Evolutionary conservation across 1,140 invertebrate genomes (phyloP).

Genomic region (Battus philenor): DNA sequence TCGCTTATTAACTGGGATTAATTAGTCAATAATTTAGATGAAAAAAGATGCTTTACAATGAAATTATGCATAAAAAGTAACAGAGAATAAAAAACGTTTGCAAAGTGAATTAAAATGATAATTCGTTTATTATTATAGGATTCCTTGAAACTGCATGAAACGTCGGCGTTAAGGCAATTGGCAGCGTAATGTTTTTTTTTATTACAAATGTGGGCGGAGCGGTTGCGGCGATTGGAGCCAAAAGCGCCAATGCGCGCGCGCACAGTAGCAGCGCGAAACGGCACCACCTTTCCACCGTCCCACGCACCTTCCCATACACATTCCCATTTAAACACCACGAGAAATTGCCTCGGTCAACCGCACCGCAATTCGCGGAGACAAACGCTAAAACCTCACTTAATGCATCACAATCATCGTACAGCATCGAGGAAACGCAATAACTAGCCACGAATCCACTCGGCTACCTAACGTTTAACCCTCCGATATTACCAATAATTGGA

Average conservation of each 20-base stretch:
- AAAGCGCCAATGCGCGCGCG: conserved; percentile 60
- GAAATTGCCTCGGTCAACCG: not conserved
- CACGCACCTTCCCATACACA: conserved; percentile 3
- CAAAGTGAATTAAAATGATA: too few relatives aligned
- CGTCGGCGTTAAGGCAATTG: conserved; percentile 6
- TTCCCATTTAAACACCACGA: conserved; percentile 1
- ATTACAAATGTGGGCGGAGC: conserved; percentile 38
- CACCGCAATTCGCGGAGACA: conserved; percentile 8
- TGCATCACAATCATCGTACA: conserved; percentile 9
- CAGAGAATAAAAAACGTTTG: too few relatives aligned
- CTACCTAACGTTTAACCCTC: conserved; percentile 67
- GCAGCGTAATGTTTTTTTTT: conserved; percentile 13
- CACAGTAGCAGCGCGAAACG: conserved; percentile 35
- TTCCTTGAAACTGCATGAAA: conserved; percentile 11
- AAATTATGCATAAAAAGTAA: too few relatives aligned
- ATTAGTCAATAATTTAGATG: too few relatives aligned
- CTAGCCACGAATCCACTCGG: conserved; percentile 33
- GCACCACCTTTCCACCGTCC: too few relatives aligned
- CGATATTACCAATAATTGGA: conserved; percentile 73
- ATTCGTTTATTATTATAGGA: conserved; percentile 17
- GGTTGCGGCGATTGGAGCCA: conserved; percentile 45
- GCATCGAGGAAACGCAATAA: conserved; percentile 24
- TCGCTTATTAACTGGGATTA: too few relatives aligned
- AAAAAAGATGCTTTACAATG: too few relatives aligned
- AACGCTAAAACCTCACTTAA: conserved; percentile 8